A percentile compares a stretch with the other conserved stretches of the same genome.
Evolutionary conservation across 2,797 vertebrate species (phyloP).

Genomic region (Chelonia mydas): DNA sequence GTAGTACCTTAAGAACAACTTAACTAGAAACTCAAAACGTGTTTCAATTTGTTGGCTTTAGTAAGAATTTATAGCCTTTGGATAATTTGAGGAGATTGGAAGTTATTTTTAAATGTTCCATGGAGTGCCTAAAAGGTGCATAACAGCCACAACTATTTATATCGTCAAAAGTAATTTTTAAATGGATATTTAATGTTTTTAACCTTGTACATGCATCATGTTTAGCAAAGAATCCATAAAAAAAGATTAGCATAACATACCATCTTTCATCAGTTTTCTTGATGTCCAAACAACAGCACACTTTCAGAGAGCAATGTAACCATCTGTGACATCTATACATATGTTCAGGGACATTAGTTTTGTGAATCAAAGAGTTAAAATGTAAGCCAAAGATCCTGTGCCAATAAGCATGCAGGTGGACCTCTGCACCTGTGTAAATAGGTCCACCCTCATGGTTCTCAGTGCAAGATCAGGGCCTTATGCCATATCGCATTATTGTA

Average conservation of each 20-base stretch:
- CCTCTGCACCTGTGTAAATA: not conserved
- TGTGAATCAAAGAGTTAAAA: not conserved
- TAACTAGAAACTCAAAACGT: not conserved
- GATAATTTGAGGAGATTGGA: too few relatives aligned
- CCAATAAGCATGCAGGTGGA: not conserved
- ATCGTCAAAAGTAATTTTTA: too few relatives aligned
- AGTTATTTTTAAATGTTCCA: too few relatives aligned
- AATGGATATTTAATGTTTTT: too few relatives aligned
- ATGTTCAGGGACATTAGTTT: not conserved
- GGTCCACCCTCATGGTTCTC: not conserved
- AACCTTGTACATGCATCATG: too few relatives aligned
- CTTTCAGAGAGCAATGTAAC: not conserved
- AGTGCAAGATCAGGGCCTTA: not conserved
- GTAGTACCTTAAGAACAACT: not conserved
- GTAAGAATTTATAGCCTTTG: too few relatives aligned
- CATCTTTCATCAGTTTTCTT: not conserved
- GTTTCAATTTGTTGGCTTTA: too few relatives aligned
- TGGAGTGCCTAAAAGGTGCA: too few relatives aligned
- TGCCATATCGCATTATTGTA: not conserved
- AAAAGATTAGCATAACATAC: not conserved
- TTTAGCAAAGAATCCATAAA: too few relatives aligned
- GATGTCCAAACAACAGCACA: not conserved
- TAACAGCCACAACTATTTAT: too few relatives aligned
- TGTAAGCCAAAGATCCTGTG: not conserved
- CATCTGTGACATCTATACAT: not conserved